Evolutionary conservation across 1,140 invertebrate genomes (phyloP), one percentile per base, ranked within the genome.

Genomic region (Coelopa frigida): DNA sequence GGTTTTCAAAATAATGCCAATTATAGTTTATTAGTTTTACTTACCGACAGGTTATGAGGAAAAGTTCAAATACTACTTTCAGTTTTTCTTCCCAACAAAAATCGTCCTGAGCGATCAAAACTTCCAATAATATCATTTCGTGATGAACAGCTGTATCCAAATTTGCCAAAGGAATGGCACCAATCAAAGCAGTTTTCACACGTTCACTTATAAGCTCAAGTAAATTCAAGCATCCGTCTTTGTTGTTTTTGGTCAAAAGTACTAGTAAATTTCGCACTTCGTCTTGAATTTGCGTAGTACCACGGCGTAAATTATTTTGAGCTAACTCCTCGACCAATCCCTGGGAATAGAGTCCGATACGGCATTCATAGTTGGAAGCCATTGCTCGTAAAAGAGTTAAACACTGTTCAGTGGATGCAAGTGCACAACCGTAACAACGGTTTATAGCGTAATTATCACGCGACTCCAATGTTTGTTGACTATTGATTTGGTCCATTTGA

Each of bases 81-180:
- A 97, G 71, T 61, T 94, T 87, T 44, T 87, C 83, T 68, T 97
- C 93, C 94, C 94, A 98, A 67, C 93, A 97, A 0, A 85, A 81
- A 57, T 98, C 94, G 60, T 96, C 88, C 52, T 92, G 89, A 53
- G 92, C 84, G 0, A 96, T 80, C 7, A 94, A 76, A 2, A 85
- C 85, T 0, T 90, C 87, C 20, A 98, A 70, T 3, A 98, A 67
- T 4, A 90, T 79, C 63, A 98, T 91, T 72, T 94, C 90, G 64
- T 92, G 84, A 31, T 91, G 70, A 45, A 89, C 78, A 44, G 89
- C 78, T 49, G 84, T 73, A 58, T 86, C 85, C 57, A 89, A 62
- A 59, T 89, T 86, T 6, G 81, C 78, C n/a, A 56, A 68, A 62
- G 67, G 67, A 43, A 69, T 61, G 2, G 59, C 51, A 11, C 85